phyloP scores from a whole-genome alignment of 2,797 vertebrate species.

The Melanotaenia parkinsoni region DNA sequence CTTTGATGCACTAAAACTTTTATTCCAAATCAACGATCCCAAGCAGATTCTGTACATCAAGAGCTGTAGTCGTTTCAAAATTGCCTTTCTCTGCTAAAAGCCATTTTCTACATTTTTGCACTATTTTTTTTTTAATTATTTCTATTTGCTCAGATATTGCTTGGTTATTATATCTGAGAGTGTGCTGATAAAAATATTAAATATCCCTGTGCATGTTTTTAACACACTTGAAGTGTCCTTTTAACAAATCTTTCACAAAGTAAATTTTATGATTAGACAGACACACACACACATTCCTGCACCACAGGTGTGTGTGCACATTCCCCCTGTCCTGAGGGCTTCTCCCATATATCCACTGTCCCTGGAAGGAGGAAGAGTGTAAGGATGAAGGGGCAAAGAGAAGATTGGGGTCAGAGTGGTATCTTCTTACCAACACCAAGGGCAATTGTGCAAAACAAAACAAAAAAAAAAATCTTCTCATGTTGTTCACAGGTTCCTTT shows the following conservation, averaged over 20 bases:
- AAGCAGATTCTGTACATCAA: conserved; percentile 52
- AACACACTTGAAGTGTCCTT: conserved; percentile 62
- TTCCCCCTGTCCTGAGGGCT: conserved; percentile 60
- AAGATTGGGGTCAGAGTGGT: conserved; percentile 56
- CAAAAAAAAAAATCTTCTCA: conserved; percentile 21
- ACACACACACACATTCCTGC: conserved; percentile 64
- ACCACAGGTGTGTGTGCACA: conserved; percentile 71
- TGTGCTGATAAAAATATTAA: conserved; percentile 44
- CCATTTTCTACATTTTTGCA: conserved; percentile 76
- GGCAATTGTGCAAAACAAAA: conserved; percentile 61
- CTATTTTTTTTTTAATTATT: conserved; percentile 67
- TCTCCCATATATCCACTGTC: conserved; percentile 67
- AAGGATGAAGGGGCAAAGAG: conserved; percentile 64
- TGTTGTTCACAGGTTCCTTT: conserved; percentile 70
- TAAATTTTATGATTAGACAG: conserved; percentile 27
- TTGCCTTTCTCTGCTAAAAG: conserved; percentile 57
- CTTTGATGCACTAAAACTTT: conserved; percentile 86
- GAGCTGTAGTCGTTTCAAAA: conserved; percentile 38
- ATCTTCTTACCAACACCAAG: conserved; percentile 79
- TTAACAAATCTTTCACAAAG: conserved; percentile 34
- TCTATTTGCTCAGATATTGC: conserved; percentile 7
- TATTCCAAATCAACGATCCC: conserved; percentile 76
- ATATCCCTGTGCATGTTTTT: conserved; percentile 53
- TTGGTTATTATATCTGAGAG: conserved; percentile 44
- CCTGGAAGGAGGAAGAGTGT: conserved; percentile 52